Base-by-base conservation (phyloP, 1,140 invertebrate genomes). In the Pteromalus puparum region DNA sequence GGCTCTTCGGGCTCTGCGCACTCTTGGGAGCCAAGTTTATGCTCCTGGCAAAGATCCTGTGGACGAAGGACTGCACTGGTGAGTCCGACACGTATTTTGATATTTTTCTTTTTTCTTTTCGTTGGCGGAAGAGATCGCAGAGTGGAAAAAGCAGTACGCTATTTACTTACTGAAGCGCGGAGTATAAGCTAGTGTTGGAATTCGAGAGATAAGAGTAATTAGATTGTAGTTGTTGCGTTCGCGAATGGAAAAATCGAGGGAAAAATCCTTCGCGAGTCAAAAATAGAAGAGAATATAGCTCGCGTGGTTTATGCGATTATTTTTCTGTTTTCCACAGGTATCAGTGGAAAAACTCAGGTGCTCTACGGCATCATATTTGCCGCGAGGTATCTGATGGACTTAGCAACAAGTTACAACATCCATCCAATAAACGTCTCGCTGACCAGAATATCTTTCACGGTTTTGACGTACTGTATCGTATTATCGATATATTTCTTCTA, bases 21-120 rank as follows among this genome's bases (percentile, higher is more conserved):
- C 98, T 99, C 95, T 95, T 99, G 81, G 93, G 98, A 92, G 99
- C 99, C 87, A 98, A 99, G 89, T 96, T 99, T 87, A 96, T 99
- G 90, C 94, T 99, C 88, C 95, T 99, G 83, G 90, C 98, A 76
- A 99, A 99, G 95, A 99, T 99, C 95, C 99, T 98, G 98, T 99
- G 99, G 94, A 98, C 98, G 26, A 94, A 98, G 93, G 99, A 98
- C 90, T 99, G 98, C 95, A 98, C 98, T 94, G 99, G 98, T 98
- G 96, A 94, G 75, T 26, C 6, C 15, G 18, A 0, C 21, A 21
- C 53, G 15, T 61, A 18, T 61, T 7, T 61, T 61, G 4, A 21
- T 61, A n/a, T n/a, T 61, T 5, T n/a, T 18, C 10, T 10, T 42
- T 12, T 10, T 42, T 42, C 5, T 9, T 34, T 5, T 34, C 30